These are phyloP conservation scores for Himalopsyche tibetana DNA, from an alignment of 2,888 invertebrate species.

Conservation along the genomic window DNA sequence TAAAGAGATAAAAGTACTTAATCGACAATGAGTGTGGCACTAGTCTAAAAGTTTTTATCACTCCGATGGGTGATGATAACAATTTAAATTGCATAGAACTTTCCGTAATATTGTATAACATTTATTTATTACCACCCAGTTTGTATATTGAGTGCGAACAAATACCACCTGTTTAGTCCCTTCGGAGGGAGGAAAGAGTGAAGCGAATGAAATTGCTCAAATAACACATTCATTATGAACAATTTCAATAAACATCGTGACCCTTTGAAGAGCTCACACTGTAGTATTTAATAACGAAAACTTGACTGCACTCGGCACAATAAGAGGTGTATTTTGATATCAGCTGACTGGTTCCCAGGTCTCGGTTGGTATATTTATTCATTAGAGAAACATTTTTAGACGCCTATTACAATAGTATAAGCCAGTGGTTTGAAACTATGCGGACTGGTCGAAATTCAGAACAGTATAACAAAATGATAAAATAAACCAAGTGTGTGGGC, in stretches of 20 bases:
- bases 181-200: constrained; percentile 35
- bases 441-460: background rate
- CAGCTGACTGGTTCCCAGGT: constrained; percentile 63
- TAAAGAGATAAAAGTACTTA: no score
- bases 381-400: constrained; percentile 49
- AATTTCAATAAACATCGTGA: constrained; percentile 63
- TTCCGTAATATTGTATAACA: no score
- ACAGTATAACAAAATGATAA: no score
- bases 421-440: background rate
- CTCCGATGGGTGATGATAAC: no score
- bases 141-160: constrained; percentile 10
- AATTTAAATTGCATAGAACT: no score
- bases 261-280: constrained; percentile 60
- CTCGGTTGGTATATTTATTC: constrained; percentile 49
- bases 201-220: constrained; percentile 20
- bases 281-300: constrained; percentile 58
- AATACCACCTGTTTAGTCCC: constrained; percentile 35
- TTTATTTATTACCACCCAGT: background rate
- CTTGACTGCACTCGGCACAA: constrained; percentile 55
- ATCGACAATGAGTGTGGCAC: no score
- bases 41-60: no score
- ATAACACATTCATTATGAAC: constrained; percentile 57
- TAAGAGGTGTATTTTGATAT: constrained; percentile 37
- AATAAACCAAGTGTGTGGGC: no score
- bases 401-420: constrained; percentile 3